A percentile compares a stretch with the other conserved stretches of the same genome.
These are phyloP conservation scores for Alouatta palliata DNA, from an alignment of 2,113 vertebrate genomes.

Conservation along the genomic window DNA sequence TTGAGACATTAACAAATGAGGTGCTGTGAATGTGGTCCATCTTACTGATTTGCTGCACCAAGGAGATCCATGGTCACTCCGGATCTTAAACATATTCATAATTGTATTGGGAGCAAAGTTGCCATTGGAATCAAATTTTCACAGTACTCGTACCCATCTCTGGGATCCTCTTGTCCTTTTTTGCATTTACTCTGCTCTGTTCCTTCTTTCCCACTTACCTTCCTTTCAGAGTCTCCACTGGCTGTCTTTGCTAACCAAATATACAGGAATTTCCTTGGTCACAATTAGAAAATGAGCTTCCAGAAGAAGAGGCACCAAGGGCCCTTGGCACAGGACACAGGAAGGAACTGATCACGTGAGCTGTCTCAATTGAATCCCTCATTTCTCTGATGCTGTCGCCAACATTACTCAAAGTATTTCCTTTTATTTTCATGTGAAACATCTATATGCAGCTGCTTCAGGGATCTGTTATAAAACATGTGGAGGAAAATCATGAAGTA, in stretches of 20 bases:
- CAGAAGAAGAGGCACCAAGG: not conserved
- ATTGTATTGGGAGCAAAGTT: not conserved
- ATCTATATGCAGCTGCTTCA: constrained; percentile 28
- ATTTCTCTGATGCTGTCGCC: not conserved
- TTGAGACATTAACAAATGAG: not conserved
- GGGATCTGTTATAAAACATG: not conserved
- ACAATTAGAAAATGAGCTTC: constrained; percentile 25
- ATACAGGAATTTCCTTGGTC: not conserved
- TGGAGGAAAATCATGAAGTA: not conserved
- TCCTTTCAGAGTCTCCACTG: not conserved
- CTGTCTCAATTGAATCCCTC: not conserved
- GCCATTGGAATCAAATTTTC: not conserved
- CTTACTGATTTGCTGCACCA: not conserved
- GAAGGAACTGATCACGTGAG: not conserved
- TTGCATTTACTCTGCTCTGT: not conserved
- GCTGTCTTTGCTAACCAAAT: not conserved
- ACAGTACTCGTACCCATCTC: not conserved
- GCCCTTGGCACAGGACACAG: not conserved
- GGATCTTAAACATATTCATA: not conserved
- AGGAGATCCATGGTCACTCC: not conserved
- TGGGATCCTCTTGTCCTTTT: not conserved
- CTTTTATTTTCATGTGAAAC: constrained; percentile 27
- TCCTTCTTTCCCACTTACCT: not conserved
- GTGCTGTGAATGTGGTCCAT: not conserved
- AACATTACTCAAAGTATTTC: constrained; percentile 4